These are phyloP conservation scores for Stichodactyla mertensii DNA, from an alignment of 64 coral and sea anemone species.

Conservation along the genomic window DNA sequence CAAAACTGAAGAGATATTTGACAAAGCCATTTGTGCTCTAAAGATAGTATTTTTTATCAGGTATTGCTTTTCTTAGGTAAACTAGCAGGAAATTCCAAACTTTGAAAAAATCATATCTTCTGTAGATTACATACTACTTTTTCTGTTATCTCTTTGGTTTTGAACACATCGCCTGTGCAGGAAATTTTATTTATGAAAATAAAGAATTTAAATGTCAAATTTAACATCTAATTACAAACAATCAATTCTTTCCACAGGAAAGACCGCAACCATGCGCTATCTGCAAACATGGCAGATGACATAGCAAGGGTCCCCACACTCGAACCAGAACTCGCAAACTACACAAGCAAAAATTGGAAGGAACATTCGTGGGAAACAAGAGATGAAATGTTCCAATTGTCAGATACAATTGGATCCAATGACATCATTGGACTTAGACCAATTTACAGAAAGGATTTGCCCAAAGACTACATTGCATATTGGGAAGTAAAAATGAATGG, in stretches of 20 bases:
- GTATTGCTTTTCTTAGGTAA: too few species aligned
- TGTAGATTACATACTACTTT: too few species aligned
- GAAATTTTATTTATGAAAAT: too few species aligned
- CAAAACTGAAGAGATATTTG: too few species aligned
- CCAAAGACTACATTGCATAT: constrained; percentile 65
- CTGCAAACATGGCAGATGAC: constrained; percentile 21
- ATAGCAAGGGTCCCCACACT: not conserved
- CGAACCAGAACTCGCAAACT: not conserved
- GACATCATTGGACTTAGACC: constrained; percentile 70
- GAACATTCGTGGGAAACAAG: constrained; percentile 68
- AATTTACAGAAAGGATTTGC: constrained; percentile 82
- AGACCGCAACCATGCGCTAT: not conserved
- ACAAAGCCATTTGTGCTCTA: too few species aligned
- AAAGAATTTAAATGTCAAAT: too few species aligned
- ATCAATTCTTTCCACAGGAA: not conserved
- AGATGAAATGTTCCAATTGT: constrained; percentile 68
- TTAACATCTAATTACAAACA: not conserved
- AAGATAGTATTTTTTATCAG: too few species aligned
- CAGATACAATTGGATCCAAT: constrained; percentile 49
- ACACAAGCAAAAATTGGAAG: constrained; percentile 34
- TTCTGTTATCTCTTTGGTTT: too few species aligned
- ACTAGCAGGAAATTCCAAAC: too few species aligned
- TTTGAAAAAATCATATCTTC: too few species aligned
- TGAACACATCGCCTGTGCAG: too few species aligned
- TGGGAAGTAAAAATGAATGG: constrained; percentile 73